phyloP scores from a whole-genome alignment of 2,888 invertebrate genomes.

The Trachelus stipa region DNA sequence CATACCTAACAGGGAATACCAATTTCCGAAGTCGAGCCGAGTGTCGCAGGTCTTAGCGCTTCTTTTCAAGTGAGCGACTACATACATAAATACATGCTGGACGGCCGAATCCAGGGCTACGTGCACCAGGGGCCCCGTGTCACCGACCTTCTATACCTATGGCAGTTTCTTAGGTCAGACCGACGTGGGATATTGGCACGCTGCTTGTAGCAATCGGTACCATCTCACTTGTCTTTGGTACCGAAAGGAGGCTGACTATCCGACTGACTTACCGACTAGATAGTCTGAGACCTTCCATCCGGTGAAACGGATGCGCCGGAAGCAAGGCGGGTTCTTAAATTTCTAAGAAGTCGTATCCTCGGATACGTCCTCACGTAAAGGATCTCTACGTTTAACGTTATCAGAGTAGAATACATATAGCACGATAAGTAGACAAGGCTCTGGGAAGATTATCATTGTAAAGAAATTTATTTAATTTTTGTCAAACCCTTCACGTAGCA shows the following conservation, averaged over 20 bases:
- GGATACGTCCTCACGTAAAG: neutral
- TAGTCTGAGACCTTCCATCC: slow-evolving; percentile 19
- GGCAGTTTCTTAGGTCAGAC: neutral
- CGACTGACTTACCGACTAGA: neutral
- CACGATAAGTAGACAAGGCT: neutral
- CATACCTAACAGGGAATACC: slow-evolving; percentile 54
- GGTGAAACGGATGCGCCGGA: slow-evolving; percentile 37
- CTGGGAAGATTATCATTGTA: neutral
- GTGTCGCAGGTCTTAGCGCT: neutral
- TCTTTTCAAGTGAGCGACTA: neutral
- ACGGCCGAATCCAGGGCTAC: slow-evolving; percentile 1
- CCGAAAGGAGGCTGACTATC: neutral
- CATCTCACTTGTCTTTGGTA: neutral
- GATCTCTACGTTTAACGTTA: neutral
- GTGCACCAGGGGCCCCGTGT: neutral
- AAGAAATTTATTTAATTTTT: neutral
- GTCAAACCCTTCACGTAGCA: neutral
- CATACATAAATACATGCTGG: neutral
- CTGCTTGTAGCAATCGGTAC: neutral
- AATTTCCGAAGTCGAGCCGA: slow-evolving; percentile 34
- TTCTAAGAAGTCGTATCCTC: neutral
- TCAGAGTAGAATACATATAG: neutral
- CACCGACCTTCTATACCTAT: neutral
- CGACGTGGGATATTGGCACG: neutral
- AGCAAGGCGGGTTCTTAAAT: slow-evolving; percentile 32